phyloP scores from a whole-genome alignment of 1,140 invertebrate genomes.

The Helicoverpa armigera region DNA sequence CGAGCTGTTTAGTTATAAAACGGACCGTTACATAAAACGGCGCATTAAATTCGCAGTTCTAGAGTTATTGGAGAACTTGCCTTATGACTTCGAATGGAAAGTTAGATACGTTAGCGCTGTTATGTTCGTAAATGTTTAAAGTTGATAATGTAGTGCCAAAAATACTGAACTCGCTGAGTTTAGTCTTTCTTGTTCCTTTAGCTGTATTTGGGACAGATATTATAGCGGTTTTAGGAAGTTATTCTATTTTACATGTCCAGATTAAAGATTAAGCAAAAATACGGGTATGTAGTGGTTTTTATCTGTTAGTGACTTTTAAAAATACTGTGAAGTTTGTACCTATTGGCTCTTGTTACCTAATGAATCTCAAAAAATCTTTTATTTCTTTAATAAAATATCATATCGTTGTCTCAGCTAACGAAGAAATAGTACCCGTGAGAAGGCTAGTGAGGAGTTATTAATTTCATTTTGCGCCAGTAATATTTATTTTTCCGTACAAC shows the following conservation, averaged over 20 bases:
- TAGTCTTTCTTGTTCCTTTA: not conserved
- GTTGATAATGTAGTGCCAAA: constrained; percentile 1
- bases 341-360: too few species aligned
- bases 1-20: constrained; percentile 34
- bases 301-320: too few species aligned
- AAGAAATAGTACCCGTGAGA: constrained; percentile 8
- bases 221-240: not conserved
- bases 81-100: constrained; percentile 38
- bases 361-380: too few species aligned
- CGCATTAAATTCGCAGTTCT: constrained; percentile 28
- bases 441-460: constrained; percentile 20
- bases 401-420: constrained; percentile 1
- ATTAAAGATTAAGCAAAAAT: not conserved
- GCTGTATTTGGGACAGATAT: not conserved
- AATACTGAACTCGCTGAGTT: constrained; percentile 16
- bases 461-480: constrained; percentile 29
- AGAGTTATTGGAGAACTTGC: constrained; percentile 1
- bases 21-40: constrained; percentile 35
- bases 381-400: not conserved
- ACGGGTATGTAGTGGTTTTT: too few species aligned
- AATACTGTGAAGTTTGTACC: too few species aligned
- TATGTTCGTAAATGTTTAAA: constrained; percentile 18
- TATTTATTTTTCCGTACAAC: constrained; percentile 40
- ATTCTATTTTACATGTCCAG: not conserved
- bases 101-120: constrained; percentile 10